Evolutionary conservation across 2,797 vertebrate species (phyloP).

Genomic region (Semaprochilodus insignis): DNA sequence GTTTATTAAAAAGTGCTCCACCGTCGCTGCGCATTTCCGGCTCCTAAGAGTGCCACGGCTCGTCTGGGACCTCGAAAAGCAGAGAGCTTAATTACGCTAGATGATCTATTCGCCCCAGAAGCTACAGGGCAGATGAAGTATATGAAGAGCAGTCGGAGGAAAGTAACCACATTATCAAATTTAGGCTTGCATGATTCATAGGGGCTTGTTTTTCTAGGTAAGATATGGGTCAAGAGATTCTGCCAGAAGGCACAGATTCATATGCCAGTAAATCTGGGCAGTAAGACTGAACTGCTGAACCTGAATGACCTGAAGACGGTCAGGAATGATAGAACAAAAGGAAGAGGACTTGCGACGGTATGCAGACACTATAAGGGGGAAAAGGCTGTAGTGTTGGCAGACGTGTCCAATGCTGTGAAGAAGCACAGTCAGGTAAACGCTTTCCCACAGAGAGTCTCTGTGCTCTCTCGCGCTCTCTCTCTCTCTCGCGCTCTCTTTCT

Average conservation of each 20-base stretch:
- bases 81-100: slow-evolving; percentile 34
- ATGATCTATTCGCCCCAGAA: slow-evolving; percentile 11
- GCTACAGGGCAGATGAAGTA: background rate
- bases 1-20: slow-evolving; percentile 37
- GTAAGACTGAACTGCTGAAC: background rate
- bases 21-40: background rate
- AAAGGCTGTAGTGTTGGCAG: background rate
- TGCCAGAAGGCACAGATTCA: background rate
- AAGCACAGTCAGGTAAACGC: slow-evolving; percentile 13
- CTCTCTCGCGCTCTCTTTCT: slow-evolving; percentile 3
- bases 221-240: slow-evolving; percentile 10
- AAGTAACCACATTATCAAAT: background rate
- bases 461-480: slow-evolving; percentile 4
- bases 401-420: slow-evolving; percentile 25
- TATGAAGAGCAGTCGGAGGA: slow-evolving; percentile 3
- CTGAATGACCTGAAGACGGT: background rate
- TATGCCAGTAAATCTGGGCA: background rate
- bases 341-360: background rate
- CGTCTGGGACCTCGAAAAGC: slow-evolving; percentile 10
- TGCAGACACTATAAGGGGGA: background rate
- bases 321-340: slow-evolving; percentile 12
- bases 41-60: background rate
- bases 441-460: slow-evolving; percentile 4
- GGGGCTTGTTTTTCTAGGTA: background rate
- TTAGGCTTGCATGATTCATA: background rate